phyloP scores from a whole-genome alignment of 1,140 invertebrate species.

The Caerostris extrusa region DNA sequence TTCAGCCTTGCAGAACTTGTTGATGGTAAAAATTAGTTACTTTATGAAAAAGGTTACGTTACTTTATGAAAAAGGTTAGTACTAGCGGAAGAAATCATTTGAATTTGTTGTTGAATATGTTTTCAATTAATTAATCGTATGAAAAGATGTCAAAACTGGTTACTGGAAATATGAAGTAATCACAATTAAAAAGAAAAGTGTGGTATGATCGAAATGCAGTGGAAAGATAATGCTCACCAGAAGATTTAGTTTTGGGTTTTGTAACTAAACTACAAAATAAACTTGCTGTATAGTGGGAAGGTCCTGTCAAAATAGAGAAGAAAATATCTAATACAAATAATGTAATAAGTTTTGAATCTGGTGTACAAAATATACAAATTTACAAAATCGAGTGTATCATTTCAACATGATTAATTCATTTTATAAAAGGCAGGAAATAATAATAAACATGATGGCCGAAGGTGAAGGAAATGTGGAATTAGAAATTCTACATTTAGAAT shows the following conservation, averaged over 20 bases:
- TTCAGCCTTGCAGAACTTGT: conserved; percentile 32
- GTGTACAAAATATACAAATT: background rate
- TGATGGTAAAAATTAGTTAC: conserved; percentile 11
- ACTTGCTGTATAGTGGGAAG: background rate
- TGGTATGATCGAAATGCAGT: conserved; percentile 36
- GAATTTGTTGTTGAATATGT: conserved; percentile 4
- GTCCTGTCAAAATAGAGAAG: background rate
- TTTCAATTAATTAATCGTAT: conserved; percentile 8
- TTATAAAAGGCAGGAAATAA: background rate
- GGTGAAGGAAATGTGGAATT: background rate
- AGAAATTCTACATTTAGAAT: background rate
- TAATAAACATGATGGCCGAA: background rate
- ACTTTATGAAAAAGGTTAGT: background rate
- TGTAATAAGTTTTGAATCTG: background rate
- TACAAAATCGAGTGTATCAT: background rate
- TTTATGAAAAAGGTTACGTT: conserved; percentile 22
- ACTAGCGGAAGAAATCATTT: background rate
- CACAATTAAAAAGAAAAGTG: background rate
- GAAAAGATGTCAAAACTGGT: conserved; percentile 36
- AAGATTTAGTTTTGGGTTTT: background rate
- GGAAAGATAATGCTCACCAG: background rate
- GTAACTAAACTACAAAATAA: background rate
- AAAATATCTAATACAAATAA: conserved; percentile 26
- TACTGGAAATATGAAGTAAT: background rate
- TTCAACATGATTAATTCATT: background rate